Evolutionary conservation across 2,888 invertebrate species (phyloP), one percentile per base, ranked within the genome.

Genomic region (Rhynchonema sp.): DNA sequence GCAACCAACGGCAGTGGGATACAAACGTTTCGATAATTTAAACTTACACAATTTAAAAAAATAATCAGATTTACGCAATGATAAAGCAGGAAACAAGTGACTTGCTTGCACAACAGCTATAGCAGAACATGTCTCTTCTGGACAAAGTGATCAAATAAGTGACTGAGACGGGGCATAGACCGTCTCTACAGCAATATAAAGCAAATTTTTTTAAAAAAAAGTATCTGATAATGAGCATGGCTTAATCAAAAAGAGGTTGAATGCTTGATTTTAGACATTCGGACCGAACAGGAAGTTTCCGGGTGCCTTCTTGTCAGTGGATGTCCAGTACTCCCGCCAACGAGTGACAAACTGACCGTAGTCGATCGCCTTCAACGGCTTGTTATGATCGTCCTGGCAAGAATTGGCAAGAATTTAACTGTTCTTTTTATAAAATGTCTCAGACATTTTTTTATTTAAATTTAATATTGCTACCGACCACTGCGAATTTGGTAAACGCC

Each of bases 311-410:
- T 26, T 29, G 49, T 59, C 57, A 1, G 26, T 25, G 26, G 57
- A 46, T 13, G 56, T 55, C 38, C 61, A 62, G 57, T 62, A 62
- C 53, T 62, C 62, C 23, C 59, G 61, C 61, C 61, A 62, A 20
- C 46, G 29, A 53, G 57, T 61, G n/a, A 62, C 59, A 46, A 62
- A 62, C n/a, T 26, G 26, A 46, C 62, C 62, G 54, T 61, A 62
- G 56, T 62, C 61, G 23, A 62, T 46, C 25, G 25, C 22, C 1
- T 59, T 57, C 20, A 54, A 17, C 23, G n/a, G 49, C n/a, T 49
- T 49, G 49, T n/a, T n/a, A n/a, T 49, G 3, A n/a, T 23, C 49
- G n/a, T n/a, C 49, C 49, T 49, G 13, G n/a, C n/a, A n/a, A n/a
- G n/a, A n/a, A n/a, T n/a, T n/a, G n/a, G n/a, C n/a, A n/a, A n/a